Evolutionary conservation across 2,888 invertebrate genomes (phyloP), one percentile per base, ranked within the genome.

Genomic region (Scaptomyza reducta): DNA sequence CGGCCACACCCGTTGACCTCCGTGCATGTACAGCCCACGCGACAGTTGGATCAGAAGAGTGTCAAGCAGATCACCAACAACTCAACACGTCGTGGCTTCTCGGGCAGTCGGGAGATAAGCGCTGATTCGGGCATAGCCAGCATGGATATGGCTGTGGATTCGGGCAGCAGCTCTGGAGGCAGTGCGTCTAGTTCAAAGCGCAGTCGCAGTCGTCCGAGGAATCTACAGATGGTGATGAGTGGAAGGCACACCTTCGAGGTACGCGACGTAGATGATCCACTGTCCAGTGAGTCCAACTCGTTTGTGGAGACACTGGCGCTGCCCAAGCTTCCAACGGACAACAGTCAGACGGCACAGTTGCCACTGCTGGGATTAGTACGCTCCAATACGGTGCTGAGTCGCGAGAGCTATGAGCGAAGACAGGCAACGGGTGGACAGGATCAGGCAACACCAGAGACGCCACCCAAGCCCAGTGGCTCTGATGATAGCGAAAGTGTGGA

Each of bases 231-330:
- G 94, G 94, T 95, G 35, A 94, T 96, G 91, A 94, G 93, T 41
- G 95, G 95, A 46, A 93, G 95, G 0, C 95, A 96, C 85, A 95
- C 94, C 75, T 96, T 96, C 91, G 96, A 96, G 76, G 94, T 96
- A 3, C 92, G 95, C 29, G 96, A 96, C 85, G 65, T 89, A 13
- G 93, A 94, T 42, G 93, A 93, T 78, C 91, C 92, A 9, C 76
- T 90, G 2, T 92, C 92, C n/a, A 90, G 91, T 61, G 92, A 92
- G 44, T 89, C 87, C 9, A 89, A 78, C 53, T 90, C 90, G 0
- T 84, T 87, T 45, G 88, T 92, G 31, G 91, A 92, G 72, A 89
- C 92, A 2, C 68, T 92, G 78, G 89, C 91, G 11, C 77, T 92
- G 64, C 92, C 92, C 6, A 90, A 91, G 70, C 56, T 92, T 45